These are phyloP conservation scores for Opisthograptis luteolata DNA, from an alignment of 2,888 invertebrate species.

Conservation along the genomic window DNA sequence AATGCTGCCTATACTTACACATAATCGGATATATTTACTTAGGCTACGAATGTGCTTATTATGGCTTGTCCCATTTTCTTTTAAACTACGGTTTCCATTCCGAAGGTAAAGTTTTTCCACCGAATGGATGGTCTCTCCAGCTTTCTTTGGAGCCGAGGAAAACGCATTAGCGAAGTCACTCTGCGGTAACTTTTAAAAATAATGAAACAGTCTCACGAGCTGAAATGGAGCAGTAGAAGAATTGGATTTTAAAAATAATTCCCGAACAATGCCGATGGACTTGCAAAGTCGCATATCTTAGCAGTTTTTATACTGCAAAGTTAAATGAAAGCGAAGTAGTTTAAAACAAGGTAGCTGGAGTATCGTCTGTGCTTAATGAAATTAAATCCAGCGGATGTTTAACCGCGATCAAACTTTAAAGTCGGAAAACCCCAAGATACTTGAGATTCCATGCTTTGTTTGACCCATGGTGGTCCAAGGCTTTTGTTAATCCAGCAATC, in stretches of 20 bases:
- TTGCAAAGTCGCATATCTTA: constrained; percentile 53
- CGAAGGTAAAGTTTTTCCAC: not conserved
- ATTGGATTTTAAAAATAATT: constrained; percentile 29
- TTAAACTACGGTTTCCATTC: not conserved
- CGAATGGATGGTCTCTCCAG: not conserved
- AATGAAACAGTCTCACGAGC: constrained; percentile 18
- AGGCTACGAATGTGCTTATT: no score
- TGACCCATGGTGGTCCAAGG: not conserved
- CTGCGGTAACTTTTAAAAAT: constrained; percentile 20
- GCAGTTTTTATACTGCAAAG: constrained; percentile 62
- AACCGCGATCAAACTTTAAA: constrained; percentile 38
- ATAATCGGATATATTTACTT: no score
- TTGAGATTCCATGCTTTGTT: constrained; percentile 2
- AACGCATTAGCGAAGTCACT: constrained; percentile 17
- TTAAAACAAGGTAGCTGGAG: constrained; percentile 49
- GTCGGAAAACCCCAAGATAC: constrained; percentile 27
- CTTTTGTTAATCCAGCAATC: constrained; percentile 26
- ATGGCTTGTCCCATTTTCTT: no score
- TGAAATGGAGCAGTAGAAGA: constrained; percentile 12
- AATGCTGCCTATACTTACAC: no score
- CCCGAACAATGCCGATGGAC: constrained; percentile 46
- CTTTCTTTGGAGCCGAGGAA: not conserved
- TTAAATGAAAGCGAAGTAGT: constrained; percentile 59
- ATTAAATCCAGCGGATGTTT: constrained; percentile 55
- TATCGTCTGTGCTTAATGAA: constrained; percentile 57